Evolutionary conservation across 2,113 vertebrate genomes (phyloP), one percentile per base, ranked within the genome.

Genomic region (Crotalus helleri): DNA sequence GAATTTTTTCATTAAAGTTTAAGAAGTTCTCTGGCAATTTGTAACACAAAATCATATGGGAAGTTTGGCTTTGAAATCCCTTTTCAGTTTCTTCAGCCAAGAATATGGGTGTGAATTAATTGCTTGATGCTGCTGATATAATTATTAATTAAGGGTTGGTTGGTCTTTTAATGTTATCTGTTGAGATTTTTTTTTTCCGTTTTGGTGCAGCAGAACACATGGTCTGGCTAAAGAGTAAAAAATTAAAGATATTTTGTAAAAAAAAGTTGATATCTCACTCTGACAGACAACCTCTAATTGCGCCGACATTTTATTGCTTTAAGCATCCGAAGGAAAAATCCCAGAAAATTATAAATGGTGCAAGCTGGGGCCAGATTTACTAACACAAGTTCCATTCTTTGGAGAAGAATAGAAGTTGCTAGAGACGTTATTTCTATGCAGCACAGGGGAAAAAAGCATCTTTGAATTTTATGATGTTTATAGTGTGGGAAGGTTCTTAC

Each of bases 71-170:
- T 94, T 93, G 39, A 90, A 46, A 26, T 90, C 26, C 58, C 88
- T 53, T 3, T 58, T 39, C 39, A 61, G 51, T 93, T 91, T 89
- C 64, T 12, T 87, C 89, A 54, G 26, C 61, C 17, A 69, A 89
- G 12, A 53, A 53, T 7, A 33, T 8, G 19, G 24, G 11, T 53
- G 89, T 57, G 51, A 89, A 92, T 88, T 90, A 15, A 92, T 51
- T 58, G 26, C 46, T 92, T 87, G n/a, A 91, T 55, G 59, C 85
- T 92, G 64, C 58, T 88, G 10, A 94, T 89, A 53, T 90, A 91
- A 93, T 93, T 90, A 5, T 88, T 91, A 85, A 89, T 92, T 91
- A 33, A 74, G 64, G 12, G 29, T 74, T 33, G n/a, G 58, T 91
- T 64, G 26, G 2, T 90, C 57, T 88, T 64, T 21, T 26, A 24